A percentile compares a stretch with the other conserved stretches of the same genome.
Conservation (phyloP, 1,140 invertebrate genomes). For the Heliconius nattereri region DNA sequence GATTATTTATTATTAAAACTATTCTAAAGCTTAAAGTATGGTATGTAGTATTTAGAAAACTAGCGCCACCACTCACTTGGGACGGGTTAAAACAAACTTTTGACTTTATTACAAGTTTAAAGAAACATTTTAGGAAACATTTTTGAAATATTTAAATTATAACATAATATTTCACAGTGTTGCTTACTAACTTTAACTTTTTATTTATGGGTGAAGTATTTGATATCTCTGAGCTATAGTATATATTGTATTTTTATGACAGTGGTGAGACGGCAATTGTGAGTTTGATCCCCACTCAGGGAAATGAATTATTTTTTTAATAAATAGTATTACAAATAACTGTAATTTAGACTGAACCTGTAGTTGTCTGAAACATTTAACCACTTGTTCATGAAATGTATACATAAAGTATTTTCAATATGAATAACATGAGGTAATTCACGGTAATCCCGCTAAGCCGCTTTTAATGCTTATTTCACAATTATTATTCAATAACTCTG, state of each 20-base stretch:
- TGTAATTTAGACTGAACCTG: not conserved
- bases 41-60: not conserved
- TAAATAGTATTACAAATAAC: not conserved
- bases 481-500: not conserved
- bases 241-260: too few relatives aligned
- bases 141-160: slow-evolving; percentile 10
- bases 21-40: not conserved
- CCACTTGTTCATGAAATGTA: not conserved
- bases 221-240: too few relatives aligned
- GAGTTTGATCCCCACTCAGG: too few relatives aligned
- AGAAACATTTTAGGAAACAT: not conserved
- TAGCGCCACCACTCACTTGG: not conserved
- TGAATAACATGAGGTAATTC: slow-evolving; percentile 3
- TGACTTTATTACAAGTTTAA: not conserved
- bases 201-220: not conserved
- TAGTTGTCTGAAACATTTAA: not conserved
- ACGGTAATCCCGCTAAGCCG: not conserved
- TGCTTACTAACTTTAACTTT: not conserved
- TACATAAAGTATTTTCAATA: not conserved
- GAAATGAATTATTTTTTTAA: too few relatives aligned
- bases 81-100: not conserved
- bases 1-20: too few relatives aligned
- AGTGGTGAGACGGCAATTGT: too few relatives aligned
- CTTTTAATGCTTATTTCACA: not conserved
- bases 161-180: not conserved